Evolutionary conservation across 23 tunicate genomes (phyloP).

Genomic region (Styela clava): DNA sequence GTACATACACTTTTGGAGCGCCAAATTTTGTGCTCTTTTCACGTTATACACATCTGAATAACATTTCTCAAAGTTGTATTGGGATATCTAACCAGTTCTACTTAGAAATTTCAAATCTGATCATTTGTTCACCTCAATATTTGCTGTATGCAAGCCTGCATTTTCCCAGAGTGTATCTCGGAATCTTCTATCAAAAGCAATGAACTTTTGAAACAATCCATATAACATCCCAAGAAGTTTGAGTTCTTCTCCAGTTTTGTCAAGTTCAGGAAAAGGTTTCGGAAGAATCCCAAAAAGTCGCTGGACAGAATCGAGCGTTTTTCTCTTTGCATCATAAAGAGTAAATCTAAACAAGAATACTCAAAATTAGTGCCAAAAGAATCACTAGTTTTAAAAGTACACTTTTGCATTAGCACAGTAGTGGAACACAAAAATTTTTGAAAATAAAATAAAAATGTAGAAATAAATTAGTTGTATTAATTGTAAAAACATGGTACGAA

Average conservation of each 20-base stretch:
- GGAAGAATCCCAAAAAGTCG: slow-evolving; percentile 81
- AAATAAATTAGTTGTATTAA: not conserved
- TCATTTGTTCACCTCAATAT: slow-evolving; percentile 69
- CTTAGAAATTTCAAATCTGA: too few relatives aligned
- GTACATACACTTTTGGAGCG: too few relatives aligned
- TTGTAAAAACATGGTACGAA: too few relatives aligned
- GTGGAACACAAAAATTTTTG: not conserved
- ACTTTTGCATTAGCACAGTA: too few relatives aligned
- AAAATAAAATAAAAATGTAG: not conserved
- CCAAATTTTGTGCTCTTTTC: too few relatives aligned
- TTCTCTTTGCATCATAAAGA: slow-evolving; percentile 70
- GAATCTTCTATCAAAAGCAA: slow-evolving; percentile 76
- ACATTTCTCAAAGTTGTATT: too few relatives aligned
- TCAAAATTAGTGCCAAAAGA: not conserved
- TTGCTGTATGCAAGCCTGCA: slow-evolving; percentile 61
- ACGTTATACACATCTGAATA: too few relatives aligned
- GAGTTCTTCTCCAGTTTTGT: slow-evolving; percentile 87
- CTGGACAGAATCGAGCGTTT: slow-evolving; percentile 73
- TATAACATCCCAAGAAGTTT: slow-evolving; percentile 76
- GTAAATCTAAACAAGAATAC: slow-evolving; percentile 41
- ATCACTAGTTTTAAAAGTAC: not conserved
- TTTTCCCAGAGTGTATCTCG: slow-evolving; percentile 88
- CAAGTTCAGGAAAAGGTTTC: slow-evolving; percentile 80
- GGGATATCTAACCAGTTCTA: too few relatives aligned
- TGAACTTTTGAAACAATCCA: slow-evolving; percentile 82